Evolutionary conservation across 2,888 invertebrate genomes (phyloP).

Genomic region (Catonia carolina): DNA sequence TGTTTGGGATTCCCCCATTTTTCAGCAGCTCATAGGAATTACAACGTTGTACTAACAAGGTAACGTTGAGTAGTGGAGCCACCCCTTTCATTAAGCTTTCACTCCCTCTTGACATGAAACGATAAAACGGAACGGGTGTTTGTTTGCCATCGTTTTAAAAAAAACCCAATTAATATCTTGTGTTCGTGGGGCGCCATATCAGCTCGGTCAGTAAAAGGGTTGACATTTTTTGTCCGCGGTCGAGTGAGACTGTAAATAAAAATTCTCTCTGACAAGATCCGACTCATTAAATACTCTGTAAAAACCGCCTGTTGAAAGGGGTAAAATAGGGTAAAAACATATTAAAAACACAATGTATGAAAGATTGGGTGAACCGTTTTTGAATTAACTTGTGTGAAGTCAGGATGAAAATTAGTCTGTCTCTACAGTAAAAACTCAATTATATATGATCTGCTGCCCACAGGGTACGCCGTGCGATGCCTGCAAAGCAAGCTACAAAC

Average conservation of each 20-base stretch:
- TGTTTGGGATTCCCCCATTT: background rate
- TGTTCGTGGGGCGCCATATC: conserved; percentile 8
- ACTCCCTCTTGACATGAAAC: background rate
- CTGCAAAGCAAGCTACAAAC: background rate
- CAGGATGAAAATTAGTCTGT: background rate
- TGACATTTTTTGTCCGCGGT: conserved; percentile 12
- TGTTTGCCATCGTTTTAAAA: background rate
- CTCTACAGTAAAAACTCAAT: conserved; percentile 4
- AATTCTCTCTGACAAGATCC: conserved; percentile 19
- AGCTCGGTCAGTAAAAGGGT: conserved; percentile 9
- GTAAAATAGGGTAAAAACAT: background rate
- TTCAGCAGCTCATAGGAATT: too few relatives aligned
- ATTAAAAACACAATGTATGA: conserved; percentile 7
- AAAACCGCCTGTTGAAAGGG: background rate
- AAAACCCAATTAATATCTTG: conserved; percentile 16
- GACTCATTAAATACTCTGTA: conserved; percentile 17
- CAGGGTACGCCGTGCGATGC: too few relatives aligned
- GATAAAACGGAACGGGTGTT: background rate
- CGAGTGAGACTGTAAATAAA: conserved; percentile 17
- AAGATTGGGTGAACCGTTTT: conserved; percentile 11
- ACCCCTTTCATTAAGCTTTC: conserved; percentile 6
- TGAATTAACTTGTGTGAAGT: conserved; percentile 10
- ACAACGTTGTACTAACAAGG: background rate
- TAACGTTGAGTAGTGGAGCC: conserved; percentile 1
- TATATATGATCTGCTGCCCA: background rate